A percentile compares a stretch with the other conserved stretches of the same genome.
Conservation (phyloP, 2,888 invertebrate genomes). For the Busseola fusca region DNA sequence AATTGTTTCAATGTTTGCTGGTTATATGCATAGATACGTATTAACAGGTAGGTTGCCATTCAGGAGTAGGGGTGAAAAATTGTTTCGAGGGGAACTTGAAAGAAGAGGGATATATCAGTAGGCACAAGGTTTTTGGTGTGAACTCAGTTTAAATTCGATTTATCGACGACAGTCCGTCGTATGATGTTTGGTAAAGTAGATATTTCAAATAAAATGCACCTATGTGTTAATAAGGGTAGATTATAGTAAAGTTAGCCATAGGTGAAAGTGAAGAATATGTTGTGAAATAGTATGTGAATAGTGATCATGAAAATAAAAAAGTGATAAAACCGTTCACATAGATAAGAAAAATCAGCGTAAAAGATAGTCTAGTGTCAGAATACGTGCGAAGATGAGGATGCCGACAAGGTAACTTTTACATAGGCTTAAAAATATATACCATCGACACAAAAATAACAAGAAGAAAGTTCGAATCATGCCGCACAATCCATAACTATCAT, state of each 20-base stretch:
- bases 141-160: neutral
- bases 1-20: constrained; percentile 55
- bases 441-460: constrained; percentile 35
- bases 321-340: neutral
- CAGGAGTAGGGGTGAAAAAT: constrained; percentile 11
- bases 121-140: constrained; percentile 3
- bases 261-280: neutral
- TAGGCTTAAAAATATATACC: constrained; percentile 6
- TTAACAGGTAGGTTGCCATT: constrained; percentile 19
- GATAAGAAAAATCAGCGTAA: neutral
- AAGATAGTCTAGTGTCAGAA: neutral
- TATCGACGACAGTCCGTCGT: neutral
- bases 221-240: no score
- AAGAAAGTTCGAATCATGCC: constrained; percentile 14
- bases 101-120: neutral
- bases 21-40: constrained; percentile 27
- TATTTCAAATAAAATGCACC: neutral
- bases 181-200: neutral
- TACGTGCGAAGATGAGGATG: neutral
- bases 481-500: constrained; percentile 38
- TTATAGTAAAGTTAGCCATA: no score
- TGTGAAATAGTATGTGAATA: neutral
- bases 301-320: neutral
- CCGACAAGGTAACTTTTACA: neutral
- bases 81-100: constrained; percentile 17